Evolutionary conservation across 2,888 invertebrate genomes (phyloP).

Genomic region (Lacanobia oleracea): DNA sequence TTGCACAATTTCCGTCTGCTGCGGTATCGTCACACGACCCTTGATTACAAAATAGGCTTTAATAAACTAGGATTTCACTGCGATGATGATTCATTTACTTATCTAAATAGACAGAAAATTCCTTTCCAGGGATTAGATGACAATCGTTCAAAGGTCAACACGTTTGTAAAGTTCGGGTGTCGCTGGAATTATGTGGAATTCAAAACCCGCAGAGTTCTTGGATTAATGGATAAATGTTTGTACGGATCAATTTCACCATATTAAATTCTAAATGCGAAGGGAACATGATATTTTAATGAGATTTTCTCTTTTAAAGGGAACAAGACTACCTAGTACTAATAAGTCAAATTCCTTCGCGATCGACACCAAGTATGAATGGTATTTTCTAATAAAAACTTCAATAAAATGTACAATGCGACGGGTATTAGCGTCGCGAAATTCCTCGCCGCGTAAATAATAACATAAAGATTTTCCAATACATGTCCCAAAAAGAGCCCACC

Average conservation of each 20-base stretch:
- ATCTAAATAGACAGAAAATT: slow-evolving; percentile 22
- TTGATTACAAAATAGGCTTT: slow-evolving; percentile 72
- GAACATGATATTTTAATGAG: slow-evolving; percentile 74
- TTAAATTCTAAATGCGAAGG: slow-evolving; percentile 57
- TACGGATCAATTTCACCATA: slow-evolving; percentile 52
- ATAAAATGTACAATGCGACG: slow-evolving; percentile 82
- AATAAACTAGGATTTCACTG: slow-evolving; percentile 66
- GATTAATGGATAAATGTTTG: slow-evolving; percentile 42
- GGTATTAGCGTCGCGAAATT: slow-evolving; percentile 84
- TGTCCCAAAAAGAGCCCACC: slow-evolving; percentile 76
- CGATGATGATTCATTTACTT: slow-evolving; percentile 16
- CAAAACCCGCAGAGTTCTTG: slow-evolving; percentile 17
- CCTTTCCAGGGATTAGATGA: not conserved
- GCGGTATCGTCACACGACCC: slow-evolving; percentile 63
- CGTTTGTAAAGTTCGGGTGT: slow-evolving; percentile 28
- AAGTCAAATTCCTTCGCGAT: slow-evolving; percentile 71
- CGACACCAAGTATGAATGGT: slow-evolving; percentile 76
- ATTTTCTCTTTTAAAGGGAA: slow-evolving; percentile 59
- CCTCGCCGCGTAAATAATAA: slow-evolving; percentile 84
- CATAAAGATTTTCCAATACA: slow-evolving; percentile 86
- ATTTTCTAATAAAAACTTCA: slow-evolving; percentile 87
- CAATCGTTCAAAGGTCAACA: slow-evolving; percentile 24
- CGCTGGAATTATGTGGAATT: slow-evolving; percentile 29
- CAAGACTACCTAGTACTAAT: slow-evolving; percentile 68
- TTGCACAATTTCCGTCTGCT: slow-evolving; percentile 81